These are phyloP conservation scores for Mimas tiliae DNA, from an alignment of 2,888 invertebrate genomes.

Conservation along the genomic window DNA sequence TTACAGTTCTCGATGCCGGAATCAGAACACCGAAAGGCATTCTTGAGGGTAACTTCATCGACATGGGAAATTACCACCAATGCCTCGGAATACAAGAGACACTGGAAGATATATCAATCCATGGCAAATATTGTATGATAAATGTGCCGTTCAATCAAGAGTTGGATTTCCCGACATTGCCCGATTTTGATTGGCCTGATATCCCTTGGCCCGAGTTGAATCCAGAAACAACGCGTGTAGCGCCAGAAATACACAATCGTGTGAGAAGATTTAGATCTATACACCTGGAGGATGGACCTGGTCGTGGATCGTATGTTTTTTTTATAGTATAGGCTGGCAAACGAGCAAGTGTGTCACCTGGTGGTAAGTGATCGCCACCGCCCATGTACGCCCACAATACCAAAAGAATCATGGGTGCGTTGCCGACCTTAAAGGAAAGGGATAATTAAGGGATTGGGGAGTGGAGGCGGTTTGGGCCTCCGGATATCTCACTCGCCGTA, in stretches of 20 bases:
- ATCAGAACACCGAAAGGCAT: conserved; percentile 60
- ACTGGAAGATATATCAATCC: conserved; percentile 46
- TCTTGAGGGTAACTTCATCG: conserved; percentile 51
- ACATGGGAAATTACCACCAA: conserved; percentile 62
- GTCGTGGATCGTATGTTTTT: background rate
- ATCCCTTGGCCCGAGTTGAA: conserved; percentile 37
- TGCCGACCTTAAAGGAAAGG: no score
- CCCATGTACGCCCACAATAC: no score
- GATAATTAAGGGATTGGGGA: no score
- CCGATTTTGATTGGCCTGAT: conserved; percentile 36
- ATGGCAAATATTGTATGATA: conserved; percentile 68
- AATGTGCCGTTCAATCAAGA: conserved; percentile 51
- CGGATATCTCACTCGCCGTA: no score
- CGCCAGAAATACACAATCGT: conserved; percentile 29
- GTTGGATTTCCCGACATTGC: conserved; percentile 39
- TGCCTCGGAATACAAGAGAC: conserved; percentile 55
- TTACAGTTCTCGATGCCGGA: conserved; percentile 63
- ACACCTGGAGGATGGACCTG: background rate
- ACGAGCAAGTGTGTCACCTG: no score
- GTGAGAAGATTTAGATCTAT: conserved; percentile 1
- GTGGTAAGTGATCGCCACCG: no score
- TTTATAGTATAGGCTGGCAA: background rate
- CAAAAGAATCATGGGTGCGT: no score
- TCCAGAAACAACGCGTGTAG: conserved; percentile 29
- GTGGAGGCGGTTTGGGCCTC: no score